Evolutionary conservation across 2,797 vertebrate species (phyloP).

Genomic region (Oreonectes daqikongensis): DNA sequence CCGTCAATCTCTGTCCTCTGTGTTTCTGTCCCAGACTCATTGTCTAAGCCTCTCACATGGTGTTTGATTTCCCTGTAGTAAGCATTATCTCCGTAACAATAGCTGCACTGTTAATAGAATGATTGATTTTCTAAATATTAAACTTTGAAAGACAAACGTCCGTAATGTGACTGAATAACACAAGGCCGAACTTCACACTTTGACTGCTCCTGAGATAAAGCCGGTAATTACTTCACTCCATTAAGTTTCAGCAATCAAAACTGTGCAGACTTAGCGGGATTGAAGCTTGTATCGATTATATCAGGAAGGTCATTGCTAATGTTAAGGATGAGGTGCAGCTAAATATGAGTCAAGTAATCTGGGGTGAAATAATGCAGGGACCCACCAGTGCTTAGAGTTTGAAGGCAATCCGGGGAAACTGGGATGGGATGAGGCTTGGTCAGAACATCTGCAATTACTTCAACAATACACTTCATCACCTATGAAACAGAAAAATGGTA

Average conservation of each 20-base stretch:
- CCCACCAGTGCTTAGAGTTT: conserved; percentile 86
- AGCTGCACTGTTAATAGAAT: conserved; percentile 56
- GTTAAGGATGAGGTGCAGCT: not conserved
- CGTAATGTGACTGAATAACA: conserved; percentile 62
- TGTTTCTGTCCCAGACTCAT: conserved; percentile 47
- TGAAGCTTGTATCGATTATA: conserved; percentile 37
- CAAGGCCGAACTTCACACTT: conserved; percentile 15
- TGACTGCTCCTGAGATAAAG: conserved; percentile 44
- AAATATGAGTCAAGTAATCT: not conserved
- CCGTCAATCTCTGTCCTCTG: conserved; percentile 14
- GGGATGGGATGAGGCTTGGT: conserved; percentile 84
- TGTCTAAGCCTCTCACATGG: conserved; percentile 31
- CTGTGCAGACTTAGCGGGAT: conserved; percentile 42
- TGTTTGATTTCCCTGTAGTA: conserved; percentile 61
- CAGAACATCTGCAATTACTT: conserved; percentile 88
- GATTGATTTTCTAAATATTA: conserved; percentile 72
- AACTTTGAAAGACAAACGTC: conserved; percentile 61
- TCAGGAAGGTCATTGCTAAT: conserved; percentile 38
- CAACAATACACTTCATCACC: conserved; percentile 95
- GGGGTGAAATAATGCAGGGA: not conserved
- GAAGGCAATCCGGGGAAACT: conserved; percentile 86
- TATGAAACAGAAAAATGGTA: conserved; percentile 57
- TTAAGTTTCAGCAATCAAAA: conserved; percentile 56
- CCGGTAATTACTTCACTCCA: conserved; percentile 56
- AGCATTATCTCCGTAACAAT: conserved; percentile 55